Percentiles rank a stretch among this genome's conserved stretches.
phyloP scores from a whole-genome alignment of 1,140 invertebrate species.

The Heliconius hewitsoni region DNA sequence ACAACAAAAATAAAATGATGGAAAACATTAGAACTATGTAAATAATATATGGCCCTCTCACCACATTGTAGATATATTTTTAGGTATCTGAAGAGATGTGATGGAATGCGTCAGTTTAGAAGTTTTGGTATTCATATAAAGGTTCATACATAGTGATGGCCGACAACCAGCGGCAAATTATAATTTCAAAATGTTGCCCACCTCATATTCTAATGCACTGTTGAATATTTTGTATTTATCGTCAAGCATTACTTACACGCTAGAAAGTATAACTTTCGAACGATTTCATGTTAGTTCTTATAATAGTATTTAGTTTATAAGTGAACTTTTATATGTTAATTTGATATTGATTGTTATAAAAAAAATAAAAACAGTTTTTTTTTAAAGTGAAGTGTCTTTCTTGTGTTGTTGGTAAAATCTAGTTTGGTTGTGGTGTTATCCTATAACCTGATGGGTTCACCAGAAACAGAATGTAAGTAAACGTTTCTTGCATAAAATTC shows the following conservation, averaged over 20 bases:
- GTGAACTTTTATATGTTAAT: neutral
- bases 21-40: conserved; percentile 11
- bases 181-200: conserved; percentile 65
- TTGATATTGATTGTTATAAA: neutral
- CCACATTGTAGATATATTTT: conserved; percentile 34
- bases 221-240: conserved; percentile 35
- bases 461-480: conserved; percentile 44
- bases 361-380: conserved; percentile 18
- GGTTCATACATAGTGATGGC: conserved; percentile 62
- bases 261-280: conserved; percentile 4
- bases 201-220: conserved; percentile 45
- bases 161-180: conserved; percentile 56
- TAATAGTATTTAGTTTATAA: neutral
- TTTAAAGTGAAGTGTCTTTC: conserved; percentile 22
- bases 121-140: conserved; percentile 66
- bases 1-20: conserved; percentile 18
- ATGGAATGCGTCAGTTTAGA: conserved; percentile 39
- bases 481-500: neutral
- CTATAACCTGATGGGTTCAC: conserved; percentile 36
- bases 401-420: conserved; percentile 2
- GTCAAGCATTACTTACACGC: conserved; percentile 6
- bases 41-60: neutral
- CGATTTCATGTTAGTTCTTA: neutral
- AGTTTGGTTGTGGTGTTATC: conserved; percentile 20
- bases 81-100: conserved; percentile 35